A percentile compares a stretch with the other conserved stretches of the same genome.
Conservation (phyloP, 2,113 vertebrate species). For the Cinclus cinclus region DNA sequence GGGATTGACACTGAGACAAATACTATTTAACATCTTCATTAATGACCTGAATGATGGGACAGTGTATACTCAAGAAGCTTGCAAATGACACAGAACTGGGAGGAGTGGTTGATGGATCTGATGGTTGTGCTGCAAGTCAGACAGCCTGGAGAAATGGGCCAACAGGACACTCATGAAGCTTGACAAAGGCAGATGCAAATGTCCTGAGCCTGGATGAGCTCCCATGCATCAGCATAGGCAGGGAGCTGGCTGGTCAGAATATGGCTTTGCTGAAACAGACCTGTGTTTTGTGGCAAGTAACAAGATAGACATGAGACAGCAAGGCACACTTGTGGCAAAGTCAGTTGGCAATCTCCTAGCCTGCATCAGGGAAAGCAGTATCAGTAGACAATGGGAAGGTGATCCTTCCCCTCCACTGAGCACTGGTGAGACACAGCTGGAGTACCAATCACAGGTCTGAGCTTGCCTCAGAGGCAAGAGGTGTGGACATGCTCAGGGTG, state of each 20-base stretch:
- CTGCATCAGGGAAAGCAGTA: background rate
- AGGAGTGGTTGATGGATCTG: background rate
- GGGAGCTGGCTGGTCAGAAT: background rate
- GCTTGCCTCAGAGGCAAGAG: background rate
- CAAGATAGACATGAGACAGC: background rate
- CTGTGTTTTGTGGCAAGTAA: background rate
- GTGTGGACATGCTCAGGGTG: background rate
- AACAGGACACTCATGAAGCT: background rate
- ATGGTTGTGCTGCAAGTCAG: background rate
- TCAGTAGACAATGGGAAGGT: background rate
- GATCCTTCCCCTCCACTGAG: background rate
- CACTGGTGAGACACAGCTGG: background rate
- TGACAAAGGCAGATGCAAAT: background rate
- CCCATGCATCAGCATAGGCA: background rate
- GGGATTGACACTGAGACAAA: background rate
- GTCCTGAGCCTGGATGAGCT: background rate
- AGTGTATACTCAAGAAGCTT: background rate
- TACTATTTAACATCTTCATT: background rate
- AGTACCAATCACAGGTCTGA: background rate
- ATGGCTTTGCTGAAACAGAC: background rate
- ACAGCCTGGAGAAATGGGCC: background rate
- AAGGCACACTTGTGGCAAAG: background rate
- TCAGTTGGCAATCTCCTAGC: background rate
- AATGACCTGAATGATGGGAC: background rate
- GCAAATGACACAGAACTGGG: background rate